Base-by-base conservation (phyloP, 2,113 vertebrate species). In the Eidolon helvum region DNA sequence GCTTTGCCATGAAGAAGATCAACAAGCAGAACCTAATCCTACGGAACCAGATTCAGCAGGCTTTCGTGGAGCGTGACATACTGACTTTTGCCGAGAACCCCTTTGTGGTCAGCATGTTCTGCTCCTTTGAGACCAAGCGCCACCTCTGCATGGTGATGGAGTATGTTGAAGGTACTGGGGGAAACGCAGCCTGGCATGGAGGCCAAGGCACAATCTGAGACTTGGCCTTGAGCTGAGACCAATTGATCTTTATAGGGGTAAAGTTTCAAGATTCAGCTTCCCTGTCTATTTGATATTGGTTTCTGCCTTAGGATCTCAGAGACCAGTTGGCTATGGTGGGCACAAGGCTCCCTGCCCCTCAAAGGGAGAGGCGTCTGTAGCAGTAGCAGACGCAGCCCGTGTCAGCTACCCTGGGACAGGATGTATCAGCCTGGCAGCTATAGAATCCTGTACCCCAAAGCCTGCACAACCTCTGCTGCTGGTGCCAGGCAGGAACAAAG, bases 121-220 rank as follows among this genome's bases (percentile, higher is more conserved):
- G 99, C 96, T 99, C 99, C 66, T 99, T 99, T 11, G 99, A 99
- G 98, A 99, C 99, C 72, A 98, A 99, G 94, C 98, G 99, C 18
- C 99, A 99, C 96, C 98, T 99, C 35, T 99, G 99, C 98, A 99
- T 99, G 99, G 99, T 99, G 97, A 99, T 99, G 99, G 99, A 99
- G 97, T 99, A 99, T 5, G 99, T 99, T 72, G 99, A 99, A 99
- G 99, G 99, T 99, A 98, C 97, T 66, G 4, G 28, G 63, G 43
- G 7, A 43, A 43, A 45, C 16, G 33, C 66, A 33, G 80, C 30
- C 83, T 68, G 15, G 55, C 33, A 1, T 63, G n/a, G 79, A 66
- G 30, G 16, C 35, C 59, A 38, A 4, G 61, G 48, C 69, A 19
- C 55, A 87, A 12, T 69, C 26, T 69, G 72, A 87, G 40, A 40